These are phyloP conservation scores for Deroplatys truncata DNA, from an alignment of 2,888 invertebrate genomes.

Conservation along the genomic window DNA sequence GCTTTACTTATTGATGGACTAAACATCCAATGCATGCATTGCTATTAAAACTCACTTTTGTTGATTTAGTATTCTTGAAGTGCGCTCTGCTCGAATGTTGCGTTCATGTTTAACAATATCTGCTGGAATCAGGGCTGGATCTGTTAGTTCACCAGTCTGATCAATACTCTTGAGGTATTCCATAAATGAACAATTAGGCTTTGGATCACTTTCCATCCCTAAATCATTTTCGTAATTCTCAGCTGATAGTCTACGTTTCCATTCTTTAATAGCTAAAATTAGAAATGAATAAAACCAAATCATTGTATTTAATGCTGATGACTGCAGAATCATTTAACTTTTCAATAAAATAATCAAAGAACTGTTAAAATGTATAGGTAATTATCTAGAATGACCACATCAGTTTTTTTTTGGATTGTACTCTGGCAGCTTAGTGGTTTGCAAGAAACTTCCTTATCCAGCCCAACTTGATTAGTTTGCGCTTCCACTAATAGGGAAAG, in stretches of 20 bases:
- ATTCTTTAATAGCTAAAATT: conserved; percentile 1
- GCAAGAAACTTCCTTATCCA: too few relatives aligned
- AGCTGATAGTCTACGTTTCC: not conserved
- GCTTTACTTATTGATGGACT: too few relatives aligned
- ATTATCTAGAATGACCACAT: too few relatives aligned
- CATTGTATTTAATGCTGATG: too few relatives aligned
- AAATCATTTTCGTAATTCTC: not conserved
- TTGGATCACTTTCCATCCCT: not conserved
- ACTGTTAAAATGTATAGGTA: too few relatives aligned
- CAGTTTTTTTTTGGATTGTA: too few relatives aligned
- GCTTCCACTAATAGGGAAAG: too few relatives aligned
- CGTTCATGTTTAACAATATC: conserved; percentile 47
- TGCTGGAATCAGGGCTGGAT: conserved; percentile 20
- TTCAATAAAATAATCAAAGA: too few relatives aligned
- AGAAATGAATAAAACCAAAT: not conserved
- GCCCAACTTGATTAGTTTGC: too few relatives aligned
- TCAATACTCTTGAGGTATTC: conserved; percentile 46
- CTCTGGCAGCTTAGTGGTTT: too few relatives aligned
- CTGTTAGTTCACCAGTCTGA: conserved; percentile 41
- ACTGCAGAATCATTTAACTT: too few relatives aligned
- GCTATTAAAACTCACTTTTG: not conserved
- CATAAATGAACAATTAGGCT: conserved; percentile 28
- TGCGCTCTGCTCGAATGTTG: conserved; percentile 40
- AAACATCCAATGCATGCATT: too few relatives aligned
- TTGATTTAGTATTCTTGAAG: conserved; percentile 35